Conservation (phyloP, 2,888 invertebrate species). For the Caenorhabditis sulstoni region DNA sequence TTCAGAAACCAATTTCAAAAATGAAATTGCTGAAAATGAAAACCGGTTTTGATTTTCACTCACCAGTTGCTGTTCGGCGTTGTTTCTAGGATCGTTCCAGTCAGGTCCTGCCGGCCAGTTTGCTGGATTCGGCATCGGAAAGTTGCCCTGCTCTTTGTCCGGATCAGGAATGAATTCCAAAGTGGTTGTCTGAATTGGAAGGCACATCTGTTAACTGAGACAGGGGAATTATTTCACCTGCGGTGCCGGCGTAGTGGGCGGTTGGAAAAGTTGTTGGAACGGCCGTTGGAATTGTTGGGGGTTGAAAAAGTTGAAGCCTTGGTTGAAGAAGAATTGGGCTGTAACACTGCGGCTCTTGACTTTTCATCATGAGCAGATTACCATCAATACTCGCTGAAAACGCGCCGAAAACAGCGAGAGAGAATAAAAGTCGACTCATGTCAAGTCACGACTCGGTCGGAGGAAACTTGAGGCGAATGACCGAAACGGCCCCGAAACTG, state of each 20-base stretch:
- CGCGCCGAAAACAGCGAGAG: slow-evolving; percentile 2
- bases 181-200: slow-evolving; percentile 47
- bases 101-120: slow-evolving; percentile 67
- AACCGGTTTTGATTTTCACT: slow-evolving; percentile 1
- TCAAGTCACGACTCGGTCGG: slow-evolving; percentile 16
- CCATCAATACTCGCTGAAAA: slow-evolving; percentile 6
- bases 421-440: slow-evolving; percentile 6
- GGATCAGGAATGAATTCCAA: slow-evolving; percentile 60
- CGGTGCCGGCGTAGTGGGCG: slow-evolving; percentile 29
- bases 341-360: too few species aligned
- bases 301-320: slow-evolving; percentile 50
- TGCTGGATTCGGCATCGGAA: slow-evolving; percentile 61
- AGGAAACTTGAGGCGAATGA: slow-evolving; percentile 45
- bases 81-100: slow-evolving; percentile 68
- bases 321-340: slow-evolving; percentile 59
- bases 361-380: neutral
- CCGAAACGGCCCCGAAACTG: slow-evolving; percentile 43
- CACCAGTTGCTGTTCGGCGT: slow-evolving; percentile 43
- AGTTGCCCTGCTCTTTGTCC: slow-evolving; percentile 62
- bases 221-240: neutral
- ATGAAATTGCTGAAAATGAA: too few species aligned
- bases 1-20: slow-evolving; percentile 28
- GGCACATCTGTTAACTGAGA: neutral
- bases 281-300: slow-evolving; percentile 39
- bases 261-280: slow-evolving; percentile 33